Evolutionary conservation across 2,888 invertebrate species (phyloP).

Genomic region (Acanthosepion pharaonis): DNA sequence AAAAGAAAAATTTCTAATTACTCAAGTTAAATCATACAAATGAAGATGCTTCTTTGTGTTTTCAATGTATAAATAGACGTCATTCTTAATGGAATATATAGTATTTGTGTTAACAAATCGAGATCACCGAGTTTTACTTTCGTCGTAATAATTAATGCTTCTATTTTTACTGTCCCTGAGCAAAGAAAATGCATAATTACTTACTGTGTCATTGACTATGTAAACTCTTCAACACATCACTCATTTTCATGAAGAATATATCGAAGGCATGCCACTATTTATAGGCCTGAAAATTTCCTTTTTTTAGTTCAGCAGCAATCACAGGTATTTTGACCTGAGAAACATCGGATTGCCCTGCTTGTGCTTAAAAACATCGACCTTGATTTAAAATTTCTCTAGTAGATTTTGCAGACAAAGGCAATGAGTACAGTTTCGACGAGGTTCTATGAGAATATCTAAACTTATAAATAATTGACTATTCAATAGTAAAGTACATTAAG

Average conservation of each 20-base stretch:
- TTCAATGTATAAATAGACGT: no score
- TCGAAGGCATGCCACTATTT: background rate
- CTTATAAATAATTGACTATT: background rate
- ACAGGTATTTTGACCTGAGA: slow-evolving; percentile 14
- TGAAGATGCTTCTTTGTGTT: no score
- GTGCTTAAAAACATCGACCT: background rate
- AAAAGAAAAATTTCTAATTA: background rate
- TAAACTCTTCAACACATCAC: background rate
- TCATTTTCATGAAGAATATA: background rate
- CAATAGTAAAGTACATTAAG: background rate
- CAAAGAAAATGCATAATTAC: background rate
- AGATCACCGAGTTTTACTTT: no score
- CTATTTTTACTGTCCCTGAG: background rate
- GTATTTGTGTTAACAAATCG: no score
- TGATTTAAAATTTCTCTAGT: background rate
- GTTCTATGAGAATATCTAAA: slow-evolving; percentile 18
- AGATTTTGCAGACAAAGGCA: background rate
- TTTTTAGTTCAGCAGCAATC: background rate
- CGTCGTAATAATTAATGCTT: no score
- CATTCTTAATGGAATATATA: no score
- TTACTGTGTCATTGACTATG: background rate
- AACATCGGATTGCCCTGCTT: background rate
- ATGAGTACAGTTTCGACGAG: background rate
- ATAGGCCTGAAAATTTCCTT: background rate
- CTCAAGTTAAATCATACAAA: no score